Conservation (phyloP, 2,797 vertebrate genomes). For the Hemibagrus guttatus region DNA sequence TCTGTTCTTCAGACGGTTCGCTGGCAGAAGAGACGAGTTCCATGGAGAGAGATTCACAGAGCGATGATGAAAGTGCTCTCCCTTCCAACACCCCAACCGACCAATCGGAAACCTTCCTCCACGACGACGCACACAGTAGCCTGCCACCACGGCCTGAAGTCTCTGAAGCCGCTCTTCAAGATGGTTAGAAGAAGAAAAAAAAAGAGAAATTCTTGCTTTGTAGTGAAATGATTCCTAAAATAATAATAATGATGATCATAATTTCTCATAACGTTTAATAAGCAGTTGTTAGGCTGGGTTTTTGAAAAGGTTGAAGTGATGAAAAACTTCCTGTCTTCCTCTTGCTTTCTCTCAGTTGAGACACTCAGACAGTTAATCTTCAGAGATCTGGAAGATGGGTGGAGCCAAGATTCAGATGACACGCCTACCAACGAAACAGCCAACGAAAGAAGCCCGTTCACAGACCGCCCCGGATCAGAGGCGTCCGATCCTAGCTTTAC, state of each 20-base stretch:
- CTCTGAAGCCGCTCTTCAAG: slow-evolving; percentile 65
- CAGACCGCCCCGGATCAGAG: slow-evolving; percentile 46
- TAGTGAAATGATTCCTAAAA: background rate
- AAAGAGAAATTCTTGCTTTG: background rate
- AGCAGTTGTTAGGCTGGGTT: background rate
- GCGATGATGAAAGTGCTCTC: slow-evolving; percentile 56
- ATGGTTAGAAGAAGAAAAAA: slow-evolving; percentile 64
- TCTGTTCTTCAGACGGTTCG: slow-evolving; percentile 60
- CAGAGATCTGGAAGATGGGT: slow-evolving; percentile 66
- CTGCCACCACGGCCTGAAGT: slow-evolving; percentile 48
- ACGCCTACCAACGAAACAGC: slow-evolving; percentile 75
- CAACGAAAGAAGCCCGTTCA: slow-evolving; percentile 58
- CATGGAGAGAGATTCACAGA: slow-evolving; percentile 60
- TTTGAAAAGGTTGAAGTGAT: background rate
- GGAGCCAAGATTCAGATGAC: slow-evolving; percentile 73
- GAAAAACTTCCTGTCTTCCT: background rate
- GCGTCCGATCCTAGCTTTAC: slow-evolving; percentile 55
- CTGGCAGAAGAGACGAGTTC: slow-evolving; percentile 60
- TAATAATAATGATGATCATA: background rate
- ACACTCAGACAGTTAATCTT: slow-evolving; percentile 72
- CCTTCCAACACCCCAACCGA: slow-evolving; percentile 52
- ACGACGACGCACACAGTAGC: slow-evolving; percentile 32
- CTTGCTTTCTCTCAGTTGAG: slow-evolving; percentile 65
- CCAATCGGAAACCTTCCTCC: slow-evolving; percentile 54
- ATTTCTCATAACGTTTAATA: background rate